Percentiles rank a stretch among this genome's conserved stretches.
These are phyloP conservation scores for Entomyzon cyanotis DNA, from an alignment of 2,113 vertebrate genomes.

Conservation along the genomic window DNA sequence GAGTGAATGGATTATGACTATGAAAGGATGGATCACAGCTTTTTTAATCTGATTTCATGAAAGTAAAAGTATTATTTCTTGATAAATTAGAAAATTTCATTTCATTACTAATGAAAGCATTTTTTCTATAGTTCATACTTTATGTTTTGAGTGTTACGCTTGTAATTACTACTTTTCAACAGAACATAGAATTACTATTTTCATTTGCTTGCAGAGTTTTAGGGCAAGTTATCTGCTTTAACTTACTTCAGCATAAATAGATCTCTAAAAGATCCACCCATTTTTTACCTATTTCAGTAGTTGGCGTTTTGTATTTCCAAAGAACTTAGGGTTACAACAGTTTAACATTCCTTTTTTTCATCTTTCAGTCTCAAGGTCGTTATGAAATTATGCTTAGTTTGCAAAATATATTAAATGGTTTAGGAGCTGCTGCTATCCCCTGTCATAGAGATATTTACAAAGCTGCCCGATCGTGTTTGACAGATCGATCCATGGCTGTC, in stretches of 20 bases:
- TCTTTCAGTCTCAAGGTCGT: slow-evolving; percentile 90
- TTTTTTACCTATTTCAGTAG: not conserved
- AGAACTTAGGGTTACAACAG: not conserved
- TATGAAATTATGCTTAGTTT: slow-evolving; percentile 92
- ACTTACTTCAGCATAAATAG: not conserved
- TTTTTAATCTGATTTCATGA: not conserved
- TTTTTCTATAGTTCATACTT: not conserved
- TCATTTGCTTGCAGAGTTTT: not conserved
- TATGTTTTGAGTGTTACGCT: not conserved
- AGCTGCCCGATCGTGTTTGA: slow-evolving; percentile 84
- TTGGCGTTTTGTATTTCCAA: not conserved
- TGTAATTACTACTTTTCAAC: not conserved
- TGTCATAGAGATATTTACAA: slow-evolving; percentile 95
- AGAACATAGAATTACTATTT: not conserved
- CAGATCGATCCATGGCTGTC: slow-evolving; percentile 93
- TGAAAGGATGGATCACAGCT: not conserved
- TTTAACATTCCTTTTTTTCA: not conserved
- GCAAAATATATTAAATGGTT: slow-evolving; percentile 86
- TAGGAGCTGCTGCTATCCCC: slow-evolving; percentile 80
- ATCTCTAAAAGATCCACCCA: not conserved
- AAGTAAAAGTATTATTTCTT: not conserved
- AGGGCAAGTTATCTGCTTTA: not conserved
- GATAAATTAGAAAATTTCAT: not conserved
- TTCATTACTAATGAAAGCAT: not conserved
- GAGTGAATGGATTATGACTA: not conserved